These are phyloP conservation scores for Semicossyphus pulcher DNA, from an alignment of 2,113 vertebrate genomes.

Conservation along the genomic window DNA sequence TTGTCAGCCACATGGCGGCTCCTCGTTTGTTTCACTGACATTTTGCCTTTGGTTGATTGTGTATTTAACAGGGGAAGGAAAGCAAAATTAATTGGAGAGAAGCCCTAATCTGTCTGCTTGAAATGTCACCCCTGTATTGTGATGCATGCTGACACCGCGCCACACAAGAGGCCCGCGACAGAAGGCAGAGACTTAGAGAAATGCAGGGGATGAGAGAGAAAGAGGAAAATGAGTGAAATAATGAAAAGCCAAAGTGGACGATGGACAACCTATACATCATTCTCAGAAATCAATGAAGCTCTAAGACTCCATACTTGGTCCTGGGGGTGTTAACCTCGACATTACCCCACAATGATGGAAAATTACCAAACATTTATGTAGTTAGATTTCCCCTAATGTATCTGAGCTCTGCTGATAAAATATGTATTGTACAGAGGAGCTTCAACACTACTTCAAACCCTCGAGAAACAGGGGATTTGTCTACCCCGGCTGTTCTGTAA, in stretches of 20 bases:
- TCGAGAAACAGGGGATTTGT: conserved; percentile 11
- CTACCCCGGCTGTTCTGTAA: conserved; percentile 2
- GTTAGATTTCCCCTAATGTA: neutral
- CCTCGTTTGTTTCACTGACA: conserved; percentile 85
- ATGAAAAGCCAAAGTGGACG: conserved; percentile 13
- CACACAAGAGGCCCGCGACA: conserved; percentile 25
- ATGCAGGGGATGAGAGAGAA: neutral
- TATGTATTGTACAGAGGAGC: neutral
- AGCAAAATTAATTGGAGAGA: conserved; percentile 85
- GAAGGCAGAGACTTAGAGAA: conserved; percentile 21
- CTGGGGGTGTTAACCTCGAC: conserved; percentile 33
- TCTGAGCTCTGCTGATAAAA: conserved; percentile 8
- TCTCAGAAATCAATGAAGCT: conserved; percentile 12
- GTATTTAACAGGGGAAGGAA: conserved; percentile 82
- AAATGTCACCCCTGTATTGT: conserved; percentile 84
- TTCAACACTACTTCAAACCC: neutral
- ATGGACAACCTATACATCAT: neutral
- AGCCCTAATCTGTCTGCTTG: conserved; percentile 82
- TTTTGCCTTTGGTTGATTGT: conserved; percentile 86
- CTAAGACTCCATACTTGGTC: neutral
- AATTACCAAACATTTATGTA: conserved; percentile 15
- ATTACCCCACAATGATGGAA: conserved; percentile 28
- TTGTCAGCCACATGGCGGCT: conserved; percentile 79
- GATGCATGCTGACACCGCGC: conserved; percentile 67
- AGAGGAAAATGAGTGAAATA: neutral